Conservation (phyloP, 2,797 vertebrate genomes). For the Aphelocoma californica region DNA sequence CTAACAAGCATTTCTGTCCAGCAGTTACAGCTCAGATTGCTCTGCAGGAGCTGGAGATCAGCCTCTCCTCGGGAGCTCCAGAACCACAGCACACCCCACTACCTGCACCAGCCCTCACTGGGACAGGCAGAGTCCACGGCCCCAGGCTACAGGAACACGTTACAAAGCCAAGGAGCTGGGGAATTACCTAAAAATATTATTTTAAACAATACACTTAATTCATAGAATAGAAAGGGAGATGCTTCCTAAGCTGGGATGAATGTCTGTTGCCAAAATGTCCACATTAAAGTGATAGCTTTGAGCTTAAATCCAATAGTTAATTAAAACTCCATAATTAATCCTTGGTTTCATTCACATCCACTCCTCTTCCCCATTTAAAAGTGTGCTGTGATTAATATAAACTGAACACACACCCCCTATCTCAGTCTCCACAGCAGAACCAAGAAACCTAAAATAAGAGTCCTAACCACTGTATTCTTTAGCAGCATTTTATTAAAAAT, state of each 20-base stretch:
- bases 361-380: background rate
- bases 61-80: background rate
- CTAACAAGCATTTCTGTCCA: background rate
- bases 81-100: too few relatives aligned
- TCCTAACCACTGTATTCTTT: background rate
- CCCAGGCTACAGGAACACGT: background rate
- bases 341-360: background rate
- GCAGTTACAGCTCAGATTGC: background rate
- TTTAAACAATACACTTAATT: background rate
- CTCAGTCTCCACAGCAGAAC: background rate
- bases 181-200: background rate
- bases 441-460: background rate
- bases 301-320: background rate
- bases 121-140: accelerated
- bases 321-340: background rate
- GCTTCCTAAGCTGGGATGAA: background rate
- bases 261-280: background rate
- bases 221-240: background rate
- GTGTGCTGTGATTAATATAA: background rate
- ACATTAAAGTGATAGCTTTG: background rate
- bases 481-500: background rate
- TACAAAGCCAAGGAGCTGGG: background rate
- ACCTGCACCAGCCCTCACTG: too few relatives aligned
- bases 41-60: background rate
- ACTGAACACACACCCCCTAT: background rate